Evolutionary conservation across 1,140 invertebrate species (phyloP).

Genomic region (Drosophila nannoptera): DNA sequence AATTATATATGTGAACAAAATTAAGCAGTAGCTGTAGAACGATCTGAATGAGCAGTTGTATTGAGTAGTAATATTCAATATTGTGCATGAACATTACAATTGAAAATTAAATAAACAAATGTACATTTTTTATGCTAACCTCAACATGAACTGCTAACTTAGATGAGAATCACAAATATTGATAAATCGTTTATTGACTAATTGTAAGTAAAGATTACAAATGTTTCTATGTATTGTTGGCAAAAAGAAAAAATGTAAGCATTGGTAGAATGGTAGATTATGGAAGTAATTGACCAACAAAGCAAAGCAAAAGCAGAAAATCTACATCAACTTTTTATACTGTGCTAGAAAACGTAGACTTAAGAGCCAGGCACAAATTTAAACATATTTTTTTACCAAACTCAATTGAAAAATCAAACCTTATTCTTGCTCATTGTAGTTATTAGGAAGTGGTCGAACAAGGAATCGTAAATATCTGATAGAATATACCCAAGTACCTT

Average conservation of each 20-base stretch:
- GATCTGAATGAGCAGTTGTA: conserved; percentile 35
- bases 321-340: conserved; percentile 61
- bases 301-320: conserved; percentile 29
- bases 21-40: conserved; percentile 44
- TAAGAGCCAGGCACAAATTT: conserved; percentile 63
- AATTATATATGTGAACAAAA: conserved; percentile 52
- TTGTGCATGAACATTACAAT: conserved; percentile 31
- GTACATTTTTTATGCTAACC: conserved; percentile 57
- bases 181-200: conserved; percentile 63
- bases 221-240: conserved; percentile 55
- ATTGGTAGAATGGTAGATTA: conserved; percentile 61
- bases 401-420: conserved; percentile 38
- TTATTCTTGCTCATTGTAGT: conserved; percentile 69
- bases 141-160: conserved; percentile 23
- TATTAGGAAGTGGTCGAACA: conserved; percentile 34
- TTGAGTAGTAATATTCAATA: conserved; percentile 33
- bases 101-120: conserved; percentile 45
- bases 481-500: conserved; percentile 73
- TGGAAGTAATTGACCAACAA: conserved; percentile 36
- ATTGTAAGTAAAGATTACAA: conserved; percentile 59
- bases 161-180: conserved; percentile 28
- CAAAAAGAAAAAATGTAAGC: conserved; percentile 17
- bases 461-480: conserved; percentile 46
- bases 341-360: conserved; percentile 32
- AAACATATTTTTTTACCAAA: conserved; percentile 35